Evolutionary conservation across 92 coral and sea anemone genomes (phyloP).

Genomic region (Bergia puertoricense): DNA sequence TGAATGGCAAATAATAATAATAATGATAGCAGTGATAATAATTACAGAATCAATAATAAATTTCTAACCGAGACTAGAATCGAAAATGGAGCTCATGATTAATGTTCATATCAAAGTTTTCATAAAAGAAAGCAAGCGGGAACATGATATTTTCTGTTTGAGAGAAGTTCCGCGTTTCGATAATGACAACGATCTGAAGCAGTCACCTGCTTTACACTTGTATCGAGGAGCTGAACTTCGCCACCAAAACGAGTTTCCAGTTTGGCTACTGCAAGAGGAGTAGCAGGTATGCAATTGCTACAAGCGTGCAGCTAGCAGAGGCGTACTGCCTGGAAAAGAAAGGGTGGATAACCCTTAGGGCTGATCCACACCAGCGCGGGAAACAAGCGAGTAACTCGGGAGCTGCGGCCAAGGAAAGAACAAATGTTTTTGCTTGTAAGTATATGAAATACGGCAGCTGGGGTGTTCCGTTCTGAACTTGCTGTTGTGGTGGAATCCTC

Average conservation of each 20-base stretch:
- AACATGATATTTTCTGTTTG: conserved; percentile 20
- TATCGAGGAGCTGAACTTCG: background rate
- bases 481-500: conserved; percentile 4
- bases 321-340: conserved; percentile 13
- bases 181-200: background rate
- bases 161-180: background rate
- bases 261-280: background rate
- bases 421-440: background rate
- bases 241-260: conserved; percentile 1
- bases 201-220: background rate
- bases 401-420: background rate
- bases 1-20: background rate
- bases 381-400: background rate
- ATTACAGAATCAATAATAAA: background rate
- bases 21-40: background rate
- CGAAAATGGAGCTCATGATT: background rate
- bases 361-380: conserved; percentile 11
- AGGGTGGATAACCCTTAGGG: background rate
- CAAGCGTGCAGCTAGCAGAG: conserved; percentile 5
- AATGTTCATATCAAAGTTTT: background rate
- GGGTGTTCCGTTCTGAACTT: background rate
- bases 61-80: conserved; percentile 7
- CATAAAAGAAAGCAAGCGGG: conserved; percentile 9
- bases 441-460: background rate
- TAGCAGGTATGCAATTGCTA: background rate